A percentile compares a stretch with the other conserved stretches of the same genome.
Evolutionary conservation across 2,888 invertebrate species (phyloP).

Genomic region (Ophion ventricosus): DNA sequence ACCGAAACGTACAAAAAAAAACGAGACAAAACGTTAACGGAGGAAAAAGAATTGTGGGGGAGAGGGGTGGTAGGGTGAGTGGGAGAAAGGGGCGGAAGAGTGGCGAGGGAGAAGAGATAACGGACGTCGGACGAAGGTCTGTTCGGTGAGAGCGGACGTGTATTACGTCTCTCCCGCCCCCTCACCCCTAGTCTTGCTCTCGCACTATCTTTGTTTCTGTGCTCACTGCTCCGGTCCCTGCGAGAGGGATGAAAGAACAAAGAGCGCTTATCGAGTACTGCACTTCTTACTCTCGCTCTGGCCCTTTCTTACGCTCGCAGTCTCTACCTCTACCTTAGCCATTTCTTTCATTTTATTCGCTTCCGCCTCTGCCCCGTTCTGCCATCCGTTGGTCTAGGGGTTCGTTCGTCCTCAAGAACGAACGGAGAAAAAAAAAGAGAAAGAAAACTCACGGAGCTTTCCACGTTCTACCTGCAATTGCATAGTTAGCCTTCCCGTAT

Average conservation of each 20-base stretch:
- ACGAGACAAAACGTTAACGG: slow-evolving; percentile 42
- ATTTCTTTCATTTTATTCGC: slow-evolving; percentile 67
- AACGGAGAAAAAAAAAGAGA: slow-evolving; percentile 13
- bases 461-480: slow-evolving; percentile 45
- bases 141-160: slow-evolving; percentile 45
- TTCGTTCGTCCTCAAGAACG: slow-evolving; percentile 11
- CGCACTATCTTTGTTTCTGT: neutral
- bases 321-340: slow-evolving; percentile 40
- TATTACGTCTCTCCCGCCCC: slow-evolving; percentile 19
- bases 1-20: slow-evolving; percentile 62
- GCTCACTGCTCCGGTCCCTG: slow-evolving; percentile 30
- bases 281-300: slow-evolving; percentile 74
- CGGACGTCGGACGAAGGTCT: slow-evolving; percentile 65
- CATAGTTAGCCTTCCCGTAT: slow-evolving; percentile 56
- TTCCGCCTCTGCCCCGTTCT: slow-evolving; percentile 30
- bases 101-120: slow-evolving; percentile 69
- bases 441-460: slow-evolving; percentile 39
- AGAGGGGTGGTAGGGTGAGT: no score
- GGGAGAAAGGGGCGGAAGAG: slow-evolving; percentile 31
- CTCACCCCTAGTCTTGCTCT: neutral
- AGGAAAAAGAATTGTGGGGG: slow-evolving; percentile 21
- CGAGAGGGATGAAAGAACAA: slow-evolving; percentile 75
- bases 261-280: slow-evolving; percentile 79
- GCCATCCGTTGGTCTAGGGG: neutral
- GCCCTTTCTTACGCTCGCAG: slow-evolving; percentile 55